Base-by-base conservation (phyloP, 2,797 vertebrate species). In the Cephalopachus bancanus region DNA sequence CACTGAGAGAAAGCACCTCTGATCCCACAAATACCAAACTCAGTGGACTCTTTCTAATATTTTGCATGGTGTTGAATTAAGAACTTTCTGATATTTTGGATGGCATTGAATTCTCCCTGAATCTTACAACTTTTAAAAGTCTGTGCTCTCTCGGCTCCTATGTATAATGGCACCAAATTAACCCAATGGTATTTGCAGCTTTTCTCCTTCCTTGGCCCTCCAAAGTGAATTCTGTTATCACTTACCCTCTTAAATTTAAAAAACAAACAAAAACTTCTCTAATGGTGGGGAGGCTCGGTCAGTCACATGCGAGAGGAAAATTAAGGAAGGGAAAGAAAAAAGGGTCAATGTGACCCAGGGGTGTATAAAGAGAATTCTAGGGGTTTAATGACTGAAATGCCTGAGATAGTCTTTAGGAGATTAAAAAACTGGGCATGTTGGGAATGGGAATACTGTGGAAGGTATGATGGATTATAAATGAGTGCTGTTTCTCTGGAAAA, bases 401-500 rank as follows among this genome's bases (percentile, higher is more conserved):
- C 33, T 8, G 1, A 10, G 20, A 15, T 16, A 51, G 22, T 10
- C 10, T 26, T 44, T 3, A 2, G 57, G 30, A n/a, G 51, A 2
- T 1, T 7, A 22, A 11, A 57, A 57, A 53, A 2, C 8, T 14
- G 3, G 65, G 44, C 16, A 12, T 11, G 0, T 7, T 14, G 12
- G 26, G 37, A 37, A 30, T 1, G 3, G 10, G 72, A 37, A 24
- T 19, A 30, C 12, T 3, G 3, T 19, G 10, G 37, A 28, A 24
- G 3, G 24, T 3, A 8, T 2, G 1, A 4, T 7, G 60, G 20
- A 9, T 19, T 55, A 7, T 19, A 9, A 30, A 10, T 0, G 3
- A 0, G 0, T 17, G 10, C 10, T 6, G 17, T 30, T 19, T 71
- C 55, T 44, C 57, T 6, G 81, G 44, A 37, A 62, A 69, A 49